Base-by-base conservation (phyloP, 2,113 vertebrate genomes). In the Seriola aureovittata region DNA sequence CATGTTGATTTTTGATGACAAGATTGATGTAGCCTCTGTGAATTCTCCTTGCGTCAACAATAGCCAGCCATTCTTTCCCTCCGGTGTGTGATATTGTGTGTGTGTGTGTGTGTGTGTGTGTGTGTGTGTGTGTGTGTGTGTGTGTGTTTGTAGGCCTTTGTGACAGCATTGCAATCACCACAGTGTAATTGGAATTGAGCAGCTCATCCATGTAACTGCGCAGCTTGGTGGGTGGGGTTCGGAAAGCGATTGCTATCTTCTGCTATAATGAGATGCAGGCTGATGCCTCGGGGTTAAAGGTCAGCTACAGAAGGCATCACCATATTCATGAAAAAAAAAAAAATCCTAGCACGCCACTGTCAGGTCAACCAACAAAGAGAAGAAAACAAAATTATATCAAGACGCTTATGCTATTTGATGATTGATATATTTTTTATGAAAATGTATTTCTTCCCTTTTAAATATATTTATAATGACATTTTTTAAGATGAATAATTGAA, bases 111-210 rank as follows among this genome's bases (percentile, higher is more conserved):
- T 73, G 38, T 65, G 77, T 19, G 36, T 38, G 76, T 57, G 60
- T n/a, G n/a, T n/a, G n/a, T n/a, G n/a, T n/a, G n/a, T n/a, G 38
- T 65, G 77, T 19, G 36, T 73, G 62, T 40, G 65, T 81, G 86
- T 52, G 10, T 59, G 75, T 68, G 54, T 81, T 68, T 73, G 81
- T 66, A 48, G 74, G 68, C 79, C 81, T 86, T 82, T 85, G 83
- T 76, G 78, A 81, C 75, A 54, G 70, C 66, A 62, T 54, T 81
- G 88, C 85, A 88, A 93, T 89, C 90, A 88, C 81, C 4, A 44
- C 62, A 32, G 36, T 60, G 75, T 90, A 91, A 95, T 89, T 94
- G 90, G 87, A 95, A 92, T 91, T 91, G 91, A 94, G 86, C 84
- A 85, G 75, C 87, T 89, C 77, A 81, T 89, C 89, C 71, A 75